Percentiles rank a stretch among this genome's conserved stretches.
Evolutionary conservation across 2,113 vertebrate species (phyloP).

Genomic region (Thinocorus orbignyianus): DNA sequence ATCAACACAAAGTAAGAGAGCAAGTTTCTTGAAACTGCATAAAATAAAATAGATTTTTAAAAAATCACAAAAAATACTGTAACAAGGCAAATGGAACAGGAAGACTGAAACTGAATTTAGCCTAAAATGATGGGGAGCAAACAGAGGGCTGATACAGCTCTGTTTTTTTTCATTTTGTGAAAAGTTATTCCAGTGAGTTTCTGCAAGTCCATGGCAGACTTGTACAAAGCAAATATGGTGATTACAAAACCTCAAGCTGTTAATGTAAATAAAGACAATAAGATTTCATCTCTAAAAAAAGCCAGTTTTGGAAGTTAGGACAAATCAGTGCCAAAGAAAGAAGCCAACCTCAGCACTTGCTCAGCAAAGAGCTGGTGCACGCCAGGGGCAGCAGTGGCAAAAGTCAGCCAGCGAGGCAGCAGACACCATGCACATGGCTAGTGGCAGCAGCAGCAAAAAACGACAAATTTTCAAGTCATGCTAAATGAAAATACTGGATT

Average conservation of each 20-base stretch:
- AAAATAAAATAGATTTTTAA: too few relatives aligned
- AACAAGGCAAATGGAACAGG: not conserved
- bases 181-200: not conserved
- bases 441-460: not conserved
- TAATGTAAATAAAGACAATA: not conserved
- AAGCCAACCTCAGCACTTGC: not conserved
- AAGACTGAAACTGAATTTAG: not conserved
- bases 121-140: not conserved
- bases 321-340: not conserved
- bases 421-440: not conserved
- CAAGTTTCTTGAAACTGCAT: not conserved
- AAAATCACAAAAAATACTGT: not conserved
- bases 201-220: rapidly evolving
- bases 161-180: not conserved
- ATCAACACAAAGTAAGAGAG: not conserved
- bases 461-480: not conserved
- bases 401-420: rapidly evolving
- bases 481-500: not conserved
- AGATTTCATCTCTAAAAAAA: rapidly evolving
- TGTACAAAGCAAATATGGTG: not conserved
- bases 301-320: not conserved
- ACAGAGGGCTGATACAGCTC: not conserved
- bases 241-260: not conserved
- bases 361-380: not conserved
- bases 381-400: too few relatives aligned